These are phyloP conservation scores for Xiphophorus maculatus DNA, from an alignment of 2,113 vertebrate genomes.

Conservation along the genomic window DNA sequence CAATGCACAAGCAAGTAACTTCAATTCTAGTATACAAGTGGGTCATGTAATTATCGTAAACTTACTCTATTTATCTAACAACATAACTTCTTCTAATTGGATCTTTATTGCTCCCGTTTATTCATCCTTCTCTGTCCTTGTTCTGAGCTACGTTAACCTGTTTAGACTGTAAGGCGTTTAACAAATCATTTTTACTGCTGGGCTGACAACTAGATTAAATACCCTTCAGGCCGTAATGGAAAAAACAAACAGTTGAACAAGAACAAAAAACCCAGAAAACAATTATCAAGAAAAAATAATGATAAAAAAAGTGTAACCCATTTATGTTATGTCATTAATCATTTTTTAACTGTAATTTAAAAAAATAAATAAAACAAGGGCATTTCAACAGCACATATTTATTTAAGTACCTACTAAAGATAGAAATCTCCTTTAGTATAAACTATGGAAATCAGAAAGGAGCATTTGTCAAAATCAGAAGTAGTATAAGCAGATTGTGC, in stretches of 20 bases:
- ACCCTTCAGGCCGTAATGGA: not conserved
- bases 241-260: not conserved
- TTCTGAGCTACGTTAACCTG: not conserved
- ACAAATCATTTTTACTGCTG: not conserved
- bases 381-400: not conserved
- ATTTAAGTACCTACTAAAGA: not conserved
- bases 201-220: not conserved
- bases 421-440: not conserved
- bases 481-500: no score
- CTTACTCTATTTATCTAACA: not conserved
- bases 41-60: not conserved
- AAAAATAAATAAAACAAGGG: not conserved
- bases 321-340: no score
- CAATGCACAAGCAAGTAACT: not conserved
- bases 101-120: not conserved
- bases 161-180: not conserved
- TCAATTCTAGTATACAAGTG: not conserved
- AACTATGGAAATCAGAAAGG: not conserved
- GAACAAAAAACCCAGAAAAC: not conserved
- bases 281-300: not conserved
- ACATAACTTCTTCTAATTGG: not conserved
- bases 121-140: not conserved
- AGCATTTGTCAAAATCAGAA: not conserved
- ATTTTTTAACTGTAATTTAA: not conserved
- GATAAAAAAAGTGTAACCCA: no score